Evolutionary conservation across 2,888 invertebrate species (phyloP), one percentile per base, ranked within the genome.

Genomic region (Troides helena): DNA sequence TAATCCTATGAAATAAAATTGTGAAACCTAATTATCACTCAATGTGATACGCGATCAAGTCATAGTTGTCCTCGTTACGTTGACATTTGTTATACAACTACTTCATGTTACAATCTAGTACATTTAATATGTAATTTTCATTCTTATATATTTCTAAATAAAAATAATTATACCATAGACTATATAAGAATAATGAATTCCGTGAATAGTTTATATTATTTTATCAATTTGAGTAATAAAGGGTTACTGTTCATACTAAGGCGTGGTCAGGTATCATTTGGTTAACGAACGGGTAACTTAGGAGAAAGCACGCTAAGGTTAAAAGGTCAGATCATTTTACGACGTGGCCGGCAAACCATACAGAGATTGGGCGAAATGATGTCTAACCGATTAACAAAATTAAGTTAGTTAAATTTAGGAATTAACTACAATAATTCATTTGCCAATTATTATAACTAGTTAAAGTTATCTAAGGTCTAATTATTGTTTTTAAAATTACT

Each of bases 291-390:
- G 73, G 76, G 78, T 80, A 88, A 87, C 87, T 84, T 83, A 81
- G 79, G 75, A 82, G 86, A 86, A 87, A 85, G 85, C 85, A 73
- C 73, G 69, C 68, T 79, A 85, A 86, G 87, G 87, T 80, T 76
- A 80, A 72, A 80, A 82, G 84, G 78, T 85, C 74, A 63, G 72
- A 73, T 62, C 72, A 72, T 75, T 74, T 46, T 63, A 69, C 62
- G 63, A 53, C 36, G 61, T 60, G 60, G 68, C 43, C 46, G 36
- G 68, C 59, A 53, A n/a, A n/a, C 53, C 18, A 0, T 46, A 46
- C 46, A 46, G 8, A 10, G 53, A 53, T 14, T 46, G 46, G 46
- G 12, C 39, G 39, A 39, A 39, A 39, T 39, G 8, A 10, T 14
- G 18, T 50, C 30, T 4, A 50, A 5, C 18, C 2, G 5, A 18